Evolutionary conservation across 2,113 vertebrate genomes (phyloP).

Genomic region (Dicaeum eximium): DNA sequence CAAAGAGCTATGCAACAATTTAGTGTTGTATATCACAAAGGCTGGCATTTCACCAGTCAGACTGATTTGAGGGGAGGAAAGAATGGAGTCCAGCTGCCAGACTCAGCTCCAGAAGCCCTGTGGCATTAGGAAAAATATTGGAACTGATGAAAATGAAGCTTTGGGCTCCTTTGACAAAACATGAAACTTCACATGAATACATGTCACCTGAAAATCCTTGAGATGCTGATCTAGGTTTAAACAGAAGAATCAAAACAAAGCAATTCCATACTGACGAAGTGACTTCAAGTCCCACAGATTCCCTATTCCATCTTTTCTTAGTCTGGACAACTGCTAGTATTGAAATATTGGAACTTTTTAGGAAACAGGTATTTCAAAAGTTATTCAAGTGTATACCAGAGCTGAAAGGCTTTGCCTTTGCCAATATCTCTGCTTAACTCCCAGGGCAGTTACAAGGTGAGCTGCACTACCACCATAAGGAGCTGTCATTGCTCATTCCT

Average conservation of each 20-base stretch:
- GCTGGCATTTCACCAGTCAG: background rate
- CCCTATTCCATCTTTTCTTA: background rate
- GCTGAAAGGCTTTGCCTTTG: background rate
- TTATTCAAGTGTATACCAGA: background rate
- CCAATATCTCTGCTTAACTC: background rate
- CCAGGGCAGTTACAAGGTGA: background rate
- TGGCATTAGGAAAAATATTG: background rate
- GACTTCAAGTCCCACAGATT: background rate
- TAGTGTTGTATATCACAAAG: background rate
- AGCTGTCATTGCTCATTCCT: background rate
- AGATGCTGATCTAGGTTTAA: background rate
- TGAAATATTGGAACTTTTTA: background rate
- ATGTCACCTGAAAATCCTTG: background rate
- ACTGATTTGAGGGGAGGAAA: background rate
- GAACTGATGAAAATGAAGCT: background rate
- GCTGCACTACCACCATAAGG: background rate
- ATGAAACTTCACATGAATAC: fast-evolving
- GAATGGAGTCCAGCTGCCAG: background rate
- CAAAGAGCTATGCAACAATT: background rate
- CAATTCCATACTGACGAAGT: background rate
- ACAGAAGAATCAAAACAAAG: background rate
- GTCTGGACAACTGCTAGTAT: background rate
- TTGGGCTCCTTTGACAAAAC: background rate
- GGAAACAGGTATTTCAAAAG: background rate
- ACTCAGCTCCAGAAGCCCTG: background rate